Evolutionary conservation across 2,888 invertebrate genomes (phyloP).

Genomic region (Lucinisca nassula): DNA sequence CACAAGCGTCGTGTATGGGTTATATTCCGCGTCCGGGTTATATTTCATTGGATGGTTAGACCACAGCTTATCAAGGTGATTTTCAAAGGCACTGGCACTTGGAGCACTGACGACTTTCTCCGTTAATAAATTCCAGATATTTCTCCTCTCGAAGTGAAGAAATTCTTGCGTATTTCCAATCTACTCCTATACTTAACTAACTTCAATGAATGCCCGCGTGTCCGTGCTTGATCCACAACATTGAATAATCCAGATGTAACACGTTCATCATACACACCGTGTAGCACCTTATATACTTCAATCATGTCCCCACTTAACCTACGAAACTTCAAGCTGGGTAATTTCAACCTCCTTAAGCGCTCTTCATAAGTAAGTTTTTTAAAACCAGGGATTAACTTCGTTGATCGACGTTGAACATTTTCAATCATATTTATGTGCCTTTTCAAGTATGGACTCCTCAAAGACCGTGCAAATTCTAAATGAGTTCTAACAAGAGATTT

Average conservation of each 20-base stretch:
- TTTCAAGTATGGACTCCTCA: no score
- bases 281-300: no score
- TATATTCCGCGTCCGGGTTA: neutral
- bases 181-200: neutral
- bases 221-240: constrained; percentile 3
- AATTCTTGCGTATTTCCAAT: neutral
- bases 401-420: no score
- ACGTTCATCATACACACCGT: no score
- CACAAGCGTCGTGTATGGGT: neutral
- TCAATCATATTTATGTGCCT: no score
- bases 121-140: neutral
- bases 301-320: no score
- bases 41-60: neutral
- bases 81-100: neutral
- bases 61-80: neutral
- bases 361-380: no score
- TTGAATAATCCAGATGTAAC: no score
- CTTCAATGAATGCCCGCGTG: neutral
- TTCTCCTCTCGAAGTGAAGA: neutral
- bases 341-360: no score
- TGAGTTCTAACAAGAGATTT: constrained; percentile 20
- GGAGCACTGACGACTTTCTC: neutral
- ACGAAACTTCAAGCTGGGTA: no score
- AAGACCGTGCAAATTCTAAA: constrained; percentile 6
- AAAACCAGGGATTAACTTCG: no score